Evolutionary conservation across 2,797 vertebrate genomes (phyloP).

Genomic region (Melanotaenia maccullochi): DNA sequence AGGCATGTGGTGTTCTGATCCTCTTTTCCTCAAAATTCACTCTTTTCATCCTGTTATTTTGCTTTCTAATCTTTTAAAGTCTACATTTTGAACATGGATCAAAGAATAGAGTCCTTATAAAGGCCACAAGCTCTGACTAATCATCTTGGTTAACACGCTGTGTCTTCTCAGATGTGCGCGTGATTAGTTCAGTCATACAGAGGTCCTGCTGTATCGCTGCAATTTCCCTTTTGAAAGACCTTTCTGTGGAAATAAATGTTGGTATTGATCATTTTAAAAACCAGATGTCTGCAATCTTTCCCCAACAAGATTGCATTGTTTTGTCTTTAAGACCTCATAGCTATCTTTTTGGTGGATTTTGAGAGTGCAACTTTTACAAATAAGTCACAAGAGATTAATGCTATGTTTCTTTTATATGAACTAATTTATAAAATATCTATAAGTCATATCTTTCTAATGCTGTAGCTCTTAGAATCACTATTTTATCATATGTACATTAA

Average conservation of each 20-base stretch:
- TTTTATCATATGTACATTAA: neutral
- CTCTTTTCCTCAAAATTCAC: conserved; percentile 45
- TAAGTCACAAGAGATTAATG: neutral
- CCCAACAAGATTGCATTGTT: neutral
- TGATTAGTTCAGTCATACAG: conserved; percentile 45
- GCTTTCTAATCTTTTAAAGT: conserved; percentile 39
- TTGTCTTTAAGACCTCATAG: conserved; percentile 12
- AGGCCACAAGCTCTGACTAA: conserved; percentile 43
- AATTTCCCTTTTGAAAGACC: conserved; percentile 23
- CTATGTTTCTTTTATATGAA: neutral
- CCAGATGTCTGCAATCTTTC: neutral
- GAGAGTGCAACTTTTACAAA: neutral
- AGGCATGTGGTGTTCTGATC: conserved; percentile 57
- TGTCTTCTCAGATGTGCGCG: conserved; percentile 35
- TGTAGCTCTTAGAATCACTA: neutral
- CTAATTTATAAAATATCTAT: neutral
- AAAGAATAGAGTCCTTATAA: conserved; percentile 38
- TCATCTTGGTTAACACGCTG: conserved; percentile 26
- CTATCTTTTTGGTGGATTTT: neutral
- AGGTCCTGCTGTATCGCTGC: conserved; percentile 27
- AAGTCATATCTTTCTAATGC: neutral
- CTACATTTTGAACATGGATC: conserved; percentile 35
- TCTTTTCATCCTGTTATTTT: conserved; percentile 43
- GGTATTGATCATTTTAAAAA: conserved; percentile 35
- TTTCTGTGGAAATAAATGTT: conserved; percentile 25